Evolutionary conservation across 2,888 invertebrate genomes (phyloP).

Genomic region (Cetonia aurata): DNA sequence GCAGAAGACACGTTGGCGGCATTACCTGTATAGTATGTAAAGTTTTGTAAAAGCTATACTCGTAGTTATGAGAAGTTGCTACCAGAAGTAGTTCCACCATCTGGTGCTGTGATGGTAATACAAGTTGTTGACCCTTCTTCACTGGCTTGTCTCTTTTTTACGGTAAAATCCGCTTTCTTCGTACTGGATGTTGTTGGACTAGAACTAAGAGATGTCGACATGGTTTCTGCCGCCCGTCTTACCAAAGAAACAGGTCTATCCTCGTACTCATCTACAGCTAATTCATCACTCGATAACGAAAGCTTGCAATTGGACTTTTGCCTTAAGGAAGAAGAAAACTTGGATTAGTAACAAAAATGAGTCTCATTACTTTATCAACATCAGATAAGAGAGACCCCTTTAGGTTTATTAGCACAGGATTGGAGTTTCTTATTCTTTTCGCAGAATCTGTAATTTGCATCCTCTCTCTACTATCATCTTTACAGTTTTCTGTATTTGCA

Average conservation of each 20-base stretch:
- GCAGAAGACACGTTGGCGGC: neutral
- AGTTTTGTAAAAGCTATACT: too few species aligned
- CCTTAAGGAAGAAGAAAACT: constrained; percentile 2
- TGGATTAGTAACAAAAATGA: too few species aligned
- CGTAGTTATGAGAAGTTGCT: neutral
- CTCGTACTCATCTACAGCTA: neutral
- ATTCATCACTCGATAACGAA: neutral
- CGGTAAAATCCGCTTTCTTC: neutral
- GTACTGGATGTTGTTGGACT: neutral
- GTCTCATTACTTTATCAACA: too few species aligned
- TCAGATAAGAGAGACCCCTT: too few species aligned
- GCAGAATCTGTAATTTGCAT: too few species aligned
- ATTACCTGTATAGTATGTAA: neutral
- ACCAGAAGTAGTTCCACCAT: neutral
- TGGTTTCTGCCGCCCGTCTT: neutral
- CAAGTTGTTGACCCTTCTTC: constrained; percentile 16
- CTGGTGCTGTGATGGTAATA: neutral
- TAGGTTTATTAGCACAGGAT: too few species aligned
- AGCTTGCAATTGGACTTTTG: constrained; percentile 11
- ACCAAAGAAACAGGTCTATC: constrained; percentile 3
- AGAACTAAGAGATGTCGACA: neutral
- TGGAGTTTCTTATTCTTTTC: too few species aligned
- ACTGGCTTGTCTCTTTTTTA: constrained; percentile 13
- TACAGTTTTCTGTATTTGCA: too few species aligned
- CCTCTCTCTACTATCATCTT: too few species aligned